phyloP scores from a whole-genome alignment of 2,888 invertebrate species.

The Ypsolopha scabrella region DNA sequence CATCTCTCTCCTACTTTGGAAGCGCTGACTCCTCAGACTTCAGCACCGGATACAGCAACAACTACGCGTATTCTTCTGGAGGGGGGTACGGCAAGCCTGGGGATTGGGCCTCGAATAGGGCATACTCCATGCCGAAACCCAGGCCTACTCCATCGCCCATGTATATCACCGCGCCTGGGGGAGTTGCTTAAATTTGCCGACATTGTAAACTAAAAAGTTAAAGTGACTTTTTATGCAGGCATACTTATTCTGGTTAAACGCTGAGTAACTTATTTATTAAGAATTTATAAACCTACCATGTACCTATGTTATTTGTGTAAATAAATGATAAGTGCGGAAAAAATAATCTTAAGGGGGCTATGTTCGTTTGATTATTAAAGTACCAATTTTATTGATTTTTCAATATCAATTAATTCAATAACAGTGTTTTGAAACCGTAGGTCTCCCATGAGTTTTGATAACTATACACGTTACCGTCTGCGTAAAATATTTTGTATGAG shows the following conservation, averaged over 20 bases:
- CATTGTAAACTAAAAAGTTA: background rate
- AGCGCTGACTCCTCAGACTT: slow-evolving; percentile 46
- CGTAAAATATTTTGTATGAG: too few relatives aligned
- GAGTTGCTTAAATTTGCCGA: slow-evolving; percentile 20
- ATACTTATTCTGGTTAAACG: background rate
- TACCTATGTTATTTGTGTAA: background rate
- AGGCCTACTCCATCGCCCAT: slow-evolving; percentile 39
- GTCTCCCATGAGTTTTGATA: too few relatives aligned
- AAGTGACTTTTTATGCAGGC: background rate
- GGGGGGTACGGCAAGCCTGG: slow-evolving; percentile 53
- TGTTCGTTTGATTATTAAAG: too few relatives aligned
- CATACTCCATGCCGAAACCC: slow-evolving; percentile 45
- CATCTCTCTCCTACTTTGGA: slow-evolving; percentile 51
- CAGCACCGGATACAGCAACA: slow-evolving; percentile 48
- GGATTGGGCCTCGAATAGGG: slow-evolving; percentile 61
- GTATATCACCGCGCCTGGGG: slow-evolving; percentile 54
- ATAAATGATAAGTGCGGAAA: too few relatives aligned
- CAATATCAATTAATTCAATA: too few relatives aligned
- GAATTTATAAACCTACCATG: background rate
- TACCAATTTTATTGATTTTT: too few relatives aligned
- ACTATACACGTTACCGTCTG: too few relatives aligned
- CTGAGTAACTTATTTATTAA: background rate
- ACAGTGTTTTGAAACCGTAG: too few relatives aligned
- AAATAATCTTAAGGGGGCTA: too few relatives aligned
- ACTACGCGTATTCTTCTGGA: slow-evolving; percentile 44